Evolutionary conservation across 2,797 vertebrate species (phyloP).

Genomic region (Poecilia gillii): DNA sequence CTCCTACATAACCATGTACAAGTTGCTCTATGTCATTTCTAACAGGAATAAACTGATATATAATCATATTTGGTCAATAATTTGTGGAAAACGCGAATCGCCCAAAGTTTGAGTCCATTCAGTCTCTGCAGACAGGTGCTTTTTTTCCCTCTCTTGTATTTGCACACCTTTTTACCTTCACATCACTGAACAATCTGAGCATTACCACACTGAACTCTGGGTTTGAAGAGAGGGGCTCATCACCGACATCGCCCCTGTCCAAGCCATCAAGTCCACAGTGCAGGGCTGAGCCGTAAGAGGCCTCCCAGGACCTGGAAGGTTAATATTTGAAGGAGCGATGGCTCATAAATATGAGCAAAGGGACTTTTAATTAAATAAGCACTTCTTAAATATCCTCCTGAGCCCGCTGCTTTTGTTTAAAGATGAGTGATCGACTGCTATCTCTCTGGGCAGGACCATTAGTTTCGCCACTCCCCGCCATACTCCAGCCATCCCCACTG

Average conservation of each 20-base stretch:
- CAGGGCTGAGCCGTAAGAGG: constrained; percentile 52
- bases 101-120: not conserved
- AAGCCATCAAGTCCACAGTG: constrained; percentile 4
- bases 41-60: not conserved
- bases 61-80: not conserved
- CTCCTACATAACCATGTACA: too few species aligned
- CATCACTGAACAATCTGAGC: not conserved
- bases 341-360: constrained; percentile 97
- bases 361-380: constrained; percentile 99
- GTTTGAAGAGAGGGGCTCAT: not conserved
- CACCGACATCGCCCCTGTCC: not conserved
- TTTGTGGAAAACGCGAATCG: not conserved
- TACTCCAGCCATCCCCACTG: constrained; percentile 57
- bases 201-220: not conserved
- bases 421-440: constrained; percentile 95
- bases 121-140: not conserved
- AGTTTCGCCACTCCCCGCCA: constrained; percentile 74
- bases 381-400: constrained; percentile 97
- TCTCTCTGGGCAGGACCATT: constrained; percentile 83
- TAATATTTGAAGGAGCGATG: constrained; percentile 94
- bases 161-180: not conserved
- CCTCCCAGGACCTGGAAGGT: constrained; percentile 88
- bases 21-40: not conserved
- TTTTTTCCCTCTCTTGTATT: not conserved
- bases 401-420: constrained; percentile 97